phyloP scores from a whole-genome alignment of 2,797 vertebrate genomes.

The Acanthurus leucopareius region DNA sequence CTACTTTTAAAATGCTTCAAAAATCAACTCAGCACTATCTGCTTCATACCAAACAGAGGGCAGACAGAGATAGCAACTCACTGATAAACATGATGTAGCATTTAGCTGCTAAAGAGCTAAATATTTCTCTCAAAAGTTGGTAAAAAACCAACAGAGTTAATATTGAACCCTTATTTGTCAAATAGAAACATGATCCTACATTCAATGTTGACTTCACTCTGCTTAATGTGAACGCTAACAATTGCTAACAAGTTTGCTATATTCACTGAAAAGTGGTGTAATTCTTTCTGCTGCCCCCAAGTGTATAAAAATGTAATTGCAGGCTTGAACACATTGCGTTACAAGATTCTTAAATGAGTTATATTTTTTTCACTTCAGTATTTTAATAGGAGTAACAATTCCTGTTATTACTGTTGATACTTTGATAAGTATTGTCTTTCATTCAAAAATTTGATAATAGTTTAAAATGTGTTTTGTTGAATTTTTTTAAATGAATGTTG shows the following conservation, averaged over 20 bases:
- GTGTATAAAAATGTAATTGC: neutral
- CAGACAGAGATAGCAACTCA: too few relatives aligned
- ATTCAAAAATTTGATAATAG: too few relatives aligned
- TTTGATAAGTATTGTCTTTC: too few relatives aligned
- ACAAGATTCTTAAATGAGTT: too few relatives aligned
- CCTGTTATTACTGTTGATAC: neutral
- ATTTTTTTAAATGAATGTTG: neutral
- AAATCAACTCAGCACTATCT: too few relatives aligned
- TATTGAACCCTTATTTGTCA: neutral
- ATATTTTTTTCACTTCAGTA: neutral
- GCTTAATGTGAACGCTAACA: neutral
- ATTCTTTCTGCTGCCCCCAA: neutral
- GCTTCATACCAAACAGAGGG: too few relatives aligned
- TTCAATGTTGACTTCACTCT: neutral
- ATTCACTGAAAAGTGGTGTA: too few relatives aligned
- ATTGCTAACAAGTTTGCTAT: too few relatives aligned
- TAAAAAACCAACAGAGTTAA: neutral
- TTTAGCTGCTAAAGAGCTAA: neutral
- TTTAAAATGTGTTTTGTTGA: neutral
- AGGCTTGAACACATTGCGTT: neutral
- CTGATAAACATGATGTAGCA: too few relatives aligned
- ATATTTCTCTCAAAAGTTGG: neutral
- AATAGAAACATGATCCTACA: neutral
- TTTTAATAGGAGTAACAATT: neutral
- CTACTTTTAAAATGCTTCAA: neutral